Base-by-base conservation (phyloP, 2,888 invertebrate species). In the Leucophenga maculata region DNA sequence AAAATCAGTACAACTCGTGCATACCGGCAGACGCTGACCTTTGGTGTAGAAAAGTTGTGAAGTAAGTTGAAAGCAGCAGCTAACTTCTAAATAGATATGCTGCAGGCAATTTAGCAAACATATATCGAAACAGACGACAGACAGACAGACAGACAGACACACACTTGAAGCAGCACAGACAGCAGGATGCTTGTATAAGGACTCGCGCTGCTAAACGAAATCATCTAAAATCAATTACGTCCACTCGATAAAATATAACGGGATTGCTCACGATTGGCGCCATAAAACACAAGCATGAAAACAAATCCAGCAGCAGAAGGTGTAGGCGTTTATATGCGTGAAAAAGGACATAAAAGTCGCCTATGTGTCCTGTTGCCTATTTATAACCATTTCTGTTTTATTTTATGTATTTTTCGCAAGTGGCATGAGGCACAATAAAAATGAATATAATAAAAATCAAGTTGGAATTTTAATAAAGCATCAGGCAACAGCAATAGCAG, bases 151-250 rank as follows among this genome's bases (percentile, higher is more conserved):
- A 57, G 32, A 59, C 6, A 1, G 14, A 59, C 16, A 59, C 32
- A 14, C 54, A 54, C 18, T 46, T 4, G 14, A 46, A 46, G n/a
- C 46, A 46, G 6, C 26, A 39, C 3, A 52, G 20, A 52, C 20
- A 20, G 22, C 18, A 55, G 54, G 18, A 54, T 3, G 16, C 54
- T 18, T 26, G 54, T 16, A 13, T 4, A 14, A 22, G 14, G 26
- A 55, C n/a, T 55, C 54, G 31, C 18, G 54, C 13, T 46, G 59
- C 39, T 59, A 67, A 77, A 68, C 71, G 77, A 74, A 73, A 77
- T 74, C 81, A 85, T 84, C 83, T 78, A 77, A 85, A 85, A 84
- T 85, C 83, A 85, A 83, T 83, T 83, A 83, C 81, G 75, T 79
- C 69, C 83, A 84, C 78, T 84, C 83, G 79, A 83, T 83, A 85